phyloP scores from a whole-genome alignment of 2,888 invertebrate species.

The Tipula helvola region DNA sequence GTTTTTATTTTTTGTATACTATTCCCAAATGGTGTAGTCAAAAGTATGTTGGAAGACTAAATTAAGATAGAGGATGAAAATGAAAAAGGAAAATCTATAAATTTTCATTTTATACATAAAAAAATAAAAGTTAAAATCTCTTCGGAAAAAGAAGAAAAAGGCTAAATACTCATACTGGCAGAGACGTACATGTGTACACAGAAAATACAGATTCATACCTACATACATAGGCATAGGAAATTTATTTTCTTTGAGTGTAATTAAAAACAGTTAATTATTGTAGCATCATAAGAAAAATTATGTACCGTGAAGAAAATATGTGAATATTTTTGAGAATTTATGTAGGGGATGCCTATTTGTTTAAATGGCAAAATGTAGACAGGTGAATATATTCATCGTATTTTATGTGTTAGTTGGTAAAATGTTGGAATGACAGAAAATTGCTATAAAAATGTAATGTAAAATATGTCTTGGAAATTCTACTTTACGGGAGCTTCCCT shows the following conservation, averaged over 20 bases:
- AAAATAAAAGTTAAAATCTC: neutral
- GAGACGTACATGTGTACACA: neutral
- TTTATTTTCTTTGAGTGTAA: conserved; percentile 6
- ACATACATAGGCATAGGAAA: neutral
- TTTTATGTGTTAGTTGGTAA: neutral
- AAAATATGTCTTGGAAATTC: neutral
- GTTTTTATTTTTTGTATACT: neutral
- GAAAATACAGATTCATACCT: neutral
- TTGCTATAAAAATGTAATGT: neutral
- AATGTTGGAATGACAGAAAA: neutral
- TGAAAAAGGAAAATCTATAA: neutral
- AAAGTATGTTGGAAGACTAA: neutral
- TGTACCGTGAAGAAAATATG: neutral
- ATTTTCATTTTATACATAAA: neutral
- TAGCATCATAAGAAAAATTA: neutral
- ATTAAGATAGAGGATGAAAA: neutral
- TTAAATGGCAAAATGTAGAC: neutral
- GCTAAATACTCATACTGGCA: neutral
- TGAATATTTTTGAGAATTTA: neutral
- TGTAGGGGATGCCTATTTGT: neutral
- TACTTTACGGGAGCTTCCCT: neutral
- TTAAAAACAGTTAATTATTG: conserved; percentile 6
- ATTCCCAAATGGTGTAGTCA: neutral
- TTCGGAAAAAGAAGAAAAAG: neutral
- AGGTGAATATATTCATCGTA: neutral